Percentiles rank a stretch among this genome's conserved stretches.
phyloP scores from a whole-genome alignment of 1,140 invertebrate species.

The Procambarus virginalis region DNA sequence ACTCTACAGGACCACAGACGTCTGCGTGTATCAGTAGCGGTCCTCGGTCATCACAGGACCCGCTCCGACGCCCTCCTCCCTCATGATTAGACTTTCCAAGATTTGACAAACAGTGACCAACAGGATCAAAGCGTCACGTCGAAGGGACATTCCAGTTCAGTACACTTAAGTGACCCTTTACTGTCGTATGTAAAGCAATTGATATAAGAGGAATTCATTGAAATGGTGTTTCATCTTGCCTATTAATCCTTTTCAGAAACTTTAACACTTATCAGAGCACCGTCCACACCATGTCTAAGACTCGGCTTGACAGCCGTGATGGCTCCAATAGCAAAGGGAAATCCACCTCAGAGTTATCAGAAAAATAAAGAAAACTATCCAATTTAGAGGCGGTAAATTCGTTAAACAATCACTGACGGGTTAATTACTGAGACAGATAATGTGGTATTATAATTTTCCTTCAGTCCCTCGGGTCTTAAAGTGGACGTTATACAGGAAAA shows the following conservation, averaged over 20 bases:
- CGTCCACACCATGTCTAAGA: background rate
- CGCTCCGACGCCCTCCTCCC: background rate
- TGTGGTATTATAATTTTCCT: background rate
- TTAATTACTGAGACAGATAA: background rate
- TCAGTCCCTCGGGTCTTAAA: background rate
- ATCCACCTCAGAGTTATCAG: background rate
- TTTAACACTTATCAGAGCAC: background rate
- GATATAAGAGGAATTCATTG: background rate
- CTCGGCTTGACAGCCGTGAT: background rate
- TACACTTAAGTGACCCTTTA: background rate
- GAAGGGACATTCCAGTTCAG: background rate
- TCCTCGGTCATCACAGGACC: background rate
- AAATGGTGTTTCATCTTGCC: background rate
- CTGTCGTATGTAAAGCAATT: background rate
- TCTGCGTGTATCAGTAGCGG: background rate
- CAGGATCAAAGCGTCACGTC: slow-evolving; percentile 5
- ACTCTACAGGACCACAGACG: background rate
- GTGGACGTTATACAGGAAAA: no score
- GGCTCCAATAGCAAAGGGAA: background rate
- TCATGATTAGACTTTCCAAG: slow-evolving; percentile 24
- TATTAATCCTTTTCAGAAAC: background rate
- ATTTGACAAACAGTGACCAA: background rate
- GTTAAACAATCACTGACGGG: background rate
- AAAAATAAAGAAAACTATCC: background rate
- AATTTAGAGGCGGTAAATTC: background rate